These are phyloP conservation scores for Dipus sagitta DNA, from an alignment of 2,797 vertebrate species.

Conservation along the genomic window DNA sequence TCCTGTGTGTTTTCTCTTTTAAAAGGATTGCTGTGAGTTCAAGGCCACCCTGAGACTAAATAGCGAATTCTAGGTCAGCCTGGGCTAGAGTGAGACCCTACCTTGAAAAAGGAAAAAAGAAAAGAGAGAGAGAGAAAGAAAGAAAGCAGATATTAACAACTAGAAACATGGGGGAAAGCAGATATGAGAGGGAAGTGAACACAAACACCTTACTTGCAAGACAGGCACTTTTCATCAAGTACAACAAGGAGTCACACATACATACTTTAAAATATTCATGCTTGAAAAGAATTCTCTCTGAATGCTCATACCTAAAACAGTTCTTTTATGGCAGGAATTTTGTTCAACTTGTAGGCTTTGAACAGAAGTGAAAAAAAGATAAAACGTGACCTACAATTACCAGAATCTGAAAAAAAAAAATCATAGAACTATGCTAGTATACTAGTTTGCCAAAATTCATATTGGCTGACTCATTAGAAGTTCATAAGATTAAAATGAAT, in stretches of 20 bases:
- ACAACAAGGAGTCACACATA: not conserved
- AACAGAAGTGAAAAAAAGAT: slow-evolving; percentile 49
- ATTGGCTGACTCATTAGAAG: slow-evolving; percentile 65
- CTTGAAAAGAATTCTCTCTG: slow-evolving; percentile 5
- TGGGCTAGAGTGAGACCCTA: no score
- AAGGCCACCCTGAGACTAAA: no score
- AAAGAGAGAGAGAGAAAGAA: no score
- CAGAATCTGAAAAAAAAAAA: slow-evolving; percentile 56
- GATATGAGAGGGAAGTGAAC: not conserved
- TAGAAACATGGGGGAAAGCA: not conserved
- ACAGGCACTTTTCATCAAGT: no score
- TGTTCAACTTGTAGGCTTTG: slow-evolving; percentile 53
- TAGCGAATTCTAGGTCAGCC: no score
- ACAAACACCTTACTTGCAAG: slow-evolving; percentile 43
- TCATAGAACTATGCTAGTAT: slow-evolving; percentile 36
- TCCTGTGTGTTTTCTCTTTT: no score
- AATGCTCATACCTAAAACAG: slow-evolving; percentile 30
- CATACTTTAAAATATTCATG: slow-evolving; percentile 54
- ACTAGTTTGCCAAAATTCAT: slow-evolving; percentile 72
- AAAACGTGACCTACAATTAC: slow-evolving; percentile 54
- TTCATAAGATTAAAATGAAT: slow-evolving; percentile 73
- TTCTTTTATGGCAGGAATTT: slow-evolving; percentile 36
- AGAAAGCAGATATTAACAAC: not conserved
- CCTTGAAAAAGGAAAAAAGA: no score
- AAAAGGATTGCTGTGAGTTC: no score